A percentile compares a stretch with the other conserved stretches of the same genome.
Conservation (phyloP, 2,888 invertebrate genomes). For the Sylvicola cinctus region DNA sequence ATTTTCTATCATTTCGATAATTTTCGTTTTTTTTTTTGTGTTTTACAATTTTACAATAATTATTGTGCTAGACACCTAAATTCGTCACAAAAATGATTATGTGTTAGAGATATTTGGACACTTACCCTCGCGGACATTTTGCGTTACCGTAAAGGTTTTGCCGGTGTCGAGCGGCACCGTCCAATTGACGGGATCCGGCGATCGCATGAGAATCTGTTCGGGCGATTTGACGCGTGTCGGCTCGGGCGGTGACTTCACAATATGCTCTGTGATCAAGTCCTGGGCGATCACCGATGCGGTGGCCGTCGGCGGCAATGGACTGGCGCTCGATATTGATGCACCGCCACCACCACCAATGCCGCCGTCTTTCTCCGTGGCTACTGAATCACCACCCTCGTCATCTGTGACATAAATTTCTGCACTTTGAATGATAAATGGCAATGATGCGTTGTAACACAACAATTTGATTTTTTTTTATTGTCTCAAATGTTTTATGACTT, state of each 20-base stretch:
- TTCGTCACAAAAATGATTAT: background rate
- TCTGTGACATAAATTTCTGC: constrained; percentile 12
- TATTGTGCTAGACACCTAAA: background rate
- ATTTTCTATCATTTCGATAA: too few relatives aligned
- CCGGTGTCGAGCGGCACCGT: constrained; percentile 85
- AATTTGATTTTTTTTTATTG: too few relatives aligned
- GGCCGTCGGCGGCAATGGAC: constrained; percentile 16
- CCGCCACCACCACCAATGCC: constrained; percentile 17
- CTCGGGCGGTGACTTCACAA: constrained; percentile 83
- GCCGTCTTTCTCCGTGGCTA: too few relatives aligned
- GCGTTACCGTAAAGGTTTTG: constrained; percentile 82
- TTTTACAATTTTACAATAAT: too few relatives aligned
- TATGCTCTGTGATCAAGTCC: constrained; percentile 33
- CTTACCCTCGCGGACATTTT: constrained; percentile 64
- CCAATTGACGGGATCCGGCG: constrained; percentile 89
- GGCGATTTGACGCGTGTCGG: constrained; percentile 85
- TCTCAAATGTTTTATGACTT: too few relatives aligned
- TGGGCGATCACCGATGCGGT: too few relatives aligned
- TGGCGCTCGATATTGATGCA: constrained; percentile 21
- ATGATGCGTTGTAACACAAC: too few relatives aligned
- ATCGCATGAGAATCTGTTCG: constrained; percentile 78
- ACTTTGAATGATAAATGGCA: background rate
- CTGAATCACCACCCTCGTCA: constrained; percentile 15
- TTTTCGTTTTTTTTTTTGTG: too few relatives aligned
- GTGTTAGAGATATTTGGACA: background rate